Conservation (phyloP, 2,888 invertebrate genomes). For the Sycophila texana region DNA sequence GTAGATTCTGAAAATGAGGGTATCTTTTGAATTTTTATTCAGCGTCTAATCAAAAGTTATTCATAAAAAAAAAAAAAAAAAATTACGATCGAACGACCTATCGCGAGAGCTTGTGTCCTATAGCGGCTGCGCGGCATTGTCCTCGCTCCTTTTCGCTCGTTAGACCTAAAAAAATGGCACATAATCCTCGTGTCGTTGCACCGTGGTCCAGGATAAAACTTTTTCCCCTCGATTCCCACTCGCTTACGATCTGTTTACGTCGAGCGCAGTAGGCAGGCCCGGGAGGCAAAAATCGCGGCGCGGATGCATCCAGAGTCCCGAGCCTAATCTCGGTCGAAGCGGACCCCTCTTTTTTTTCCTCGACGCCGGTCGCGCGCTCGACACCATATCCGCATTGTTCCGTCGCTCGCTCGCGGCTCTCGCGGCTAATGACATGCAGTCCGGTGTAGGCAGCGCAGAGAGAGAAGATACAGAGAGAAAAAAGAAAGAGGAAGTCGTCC, state of each 20-base stretch:
- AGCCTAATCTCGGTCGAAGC: not conserved
- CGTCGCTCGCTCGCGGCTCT: not conserved
- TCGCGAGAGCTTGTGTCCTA: too few relatives aligned
- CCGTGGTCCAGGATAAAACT: too few relatives aligned
- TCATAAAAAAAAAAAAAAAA: too few relatives aligned
- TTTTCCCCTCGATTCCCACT: constrained; percentile 3
- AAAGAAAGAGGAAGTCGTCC: constrained; percentile 14
- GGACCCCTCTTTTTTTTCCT: not conserved
- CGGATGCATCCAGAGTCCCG: not conserved
- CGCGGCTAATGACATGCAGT: not conserved
- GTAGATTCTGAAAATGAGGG: too few relatives aligned
- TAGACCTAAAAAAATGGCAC: not conserved
- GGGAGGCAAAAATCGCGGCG: not conserved
- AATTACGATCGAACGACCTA: too few relatives aligned
- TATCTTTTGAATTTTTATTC: too few relatives aligned
- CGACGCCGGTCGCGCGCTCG: not conserved
- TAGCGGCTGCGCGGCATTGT: not conserved
- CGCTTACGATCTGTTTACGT: constrained; percentile 49
- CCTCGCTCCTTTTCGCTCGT: not conserved
- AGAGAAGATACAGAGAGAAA: not conserved
- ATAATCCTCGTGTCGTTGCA: not conserved
- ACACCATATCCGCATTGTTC: too few relatives aligned
- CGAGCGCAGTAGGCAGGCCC: constrained; percentile 11
- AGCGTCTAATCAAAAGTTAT: too few relatives aligned
- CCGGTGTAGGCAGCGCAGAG: not conserved